Base-by-base conservation (phyloP, 2,888 invertebrate species). In the Gibbula magus region DNA sequence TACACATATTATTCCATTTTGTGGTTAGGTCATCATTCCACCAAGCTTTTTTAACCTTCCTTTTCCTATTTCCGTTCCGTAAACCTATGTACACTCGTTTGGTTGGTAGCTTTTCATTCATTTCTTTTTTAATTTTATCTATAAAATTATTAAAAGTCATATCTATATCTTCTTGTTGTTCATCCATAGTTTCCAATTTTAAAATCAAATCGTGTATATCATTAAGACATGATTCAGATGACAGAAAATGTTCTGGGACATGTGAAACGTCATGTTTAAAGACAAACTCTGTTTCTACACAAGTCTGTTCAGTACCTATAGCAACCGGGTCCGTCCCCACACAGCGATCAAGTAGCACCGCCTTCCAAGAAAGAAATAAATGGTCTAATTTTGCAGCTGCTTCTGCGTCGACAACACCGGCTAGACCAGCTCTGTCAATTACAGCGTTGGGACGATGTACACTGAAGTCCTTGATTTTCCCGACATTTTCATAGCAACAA, bases 1-100 rank as follows among this genome's bases (percentile, higher is more conserved):
- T 32, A 70, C 70, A 70, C 70, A 70, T 32, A 2, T 70, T 35
- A 7, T 70, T 70, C 70, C 70, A 70, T n/a, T 39, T 39, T 32
- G 13, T 3, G 2, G 70, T 70, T 0, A 70, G 35, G 18, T n/a
- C 20, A 8, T 70, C 39, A 20, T 18, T 70, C 32, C 35, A 70
- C 70, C 70, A 35, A 18, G 39, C n/a, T 32, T 70, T 70, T 10
- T 70, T 70, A 3, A 7, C n/a, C 1, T 32, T 32, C 35, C 20
- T 16, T 70, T 20, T 70, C n/a, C 32, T 32, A 16, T 32, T 70
- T 39, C 39, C 35, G 5, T 4, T 32, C 32, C 32, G 0, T 18
- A 13, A 1, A 39, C 18, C 20, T n/a, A 18, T 13, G 32, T 20
- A 39, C 10, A 70, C 13, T 70, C 70, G 16, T 70, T 32, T 70